These are phyloP conservation scores for Champsocephalus esox DNA, from an alignment of 2,797 vertebrate species.

Conservation along the genomic window DNA sequence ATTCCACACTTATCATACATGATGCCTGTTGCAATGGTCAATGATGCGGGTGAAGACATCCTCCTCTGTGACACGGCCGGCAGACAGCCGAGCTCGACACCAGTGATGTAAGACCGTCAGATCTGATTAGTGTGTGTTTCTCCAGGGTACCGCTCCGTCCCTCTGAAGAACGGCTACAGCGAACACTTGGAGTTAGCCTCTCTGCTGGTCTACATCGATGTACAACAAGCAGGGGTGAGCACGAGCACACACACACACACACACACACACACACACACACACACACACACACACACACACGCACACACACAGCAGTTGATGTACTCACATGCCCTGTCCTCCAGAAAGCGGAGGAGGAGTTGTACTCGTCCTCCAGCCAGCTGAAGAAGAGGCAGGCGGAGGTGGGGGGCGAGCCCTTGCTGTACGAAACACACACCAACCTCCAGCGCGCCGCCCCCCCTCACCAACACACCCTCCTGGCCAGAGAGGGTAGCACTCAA, in stretches of 20 bases:
- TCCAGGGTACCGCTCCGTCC: conserved; percentile 93
- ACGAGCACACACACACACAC: neutral
- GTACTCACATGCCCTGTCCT: neutral
- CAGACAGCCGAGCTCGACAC: neutral
- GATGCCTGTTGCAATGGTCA: too few species aligned
- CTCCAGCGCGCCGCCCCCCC: conserved; percentile 71
- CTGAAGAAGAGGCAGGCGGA: conserved; percentile 89
- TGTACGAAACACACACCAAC: conserved; percentile 90
- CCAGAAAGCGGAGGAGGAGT: conserved; percentile 91
- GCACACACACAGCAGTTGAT: neutral
- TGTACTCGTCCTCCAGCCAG: conserved; percentile 94
- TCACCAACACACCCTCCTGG: conserved; percentile 80
- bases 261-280: too few species aligned
- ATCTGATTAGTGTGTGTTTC: neutral
- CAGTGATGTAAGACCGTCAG: neutral
- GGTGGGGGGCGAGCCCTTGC: conserved; percentile 85
- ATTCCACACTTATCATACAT: too few species aligned
- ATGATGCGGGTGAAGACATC: too few species aligned
- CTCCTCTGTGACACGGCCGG: too few species aligned
- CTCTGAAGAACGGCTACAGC: conserved; percentile 93
- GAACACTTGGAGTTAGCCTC: conserved; percentile 94
- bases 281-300: neutral
- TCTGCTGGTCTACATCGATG: conserved; percentile 91
- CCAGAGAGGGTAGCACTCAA: conserved; percentile 84
- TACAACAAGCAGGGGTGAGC: conserved; percentile 90